Base-by-base conservation (phyloP, 2,113 vertebrate species). In the Marmota flaviventris region DNA sequence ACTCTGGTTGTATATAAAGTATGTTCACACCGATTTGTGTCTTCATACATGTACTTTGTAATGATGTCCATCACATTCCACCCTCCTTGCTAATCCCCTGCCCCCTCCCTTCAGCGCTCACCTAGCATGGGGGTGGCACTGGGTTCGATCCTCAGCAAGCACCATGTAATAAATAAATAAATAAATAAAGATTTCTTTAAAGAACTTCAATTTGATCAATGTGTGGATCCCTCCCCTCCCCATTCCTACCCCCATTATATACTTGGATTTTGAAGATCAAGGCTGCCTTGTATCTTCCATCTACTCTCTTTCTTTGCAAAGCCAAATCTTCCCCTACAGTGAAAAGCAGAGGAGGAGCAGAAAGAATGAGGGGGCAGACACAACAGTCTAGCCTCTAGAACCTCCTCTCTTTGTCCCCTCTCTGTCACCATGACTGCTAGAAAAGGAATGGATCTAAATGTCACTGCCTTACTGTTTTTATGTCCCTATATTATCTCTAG, bases 291-390 rank as follows among this genome's bases (percentile, higher is more conserved):
- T 11, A 29, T 14, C 39, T 65, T 73, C 2, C 2, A 34, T 37
- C 84, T 22, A 67, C 13, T n/a, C 8, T 8, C 12, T 85, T 78
- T 53, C 29, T 37, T 37, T 12, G 13, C 34, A 10, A 69, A 63
- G 58, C 1, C 0, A 5, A 73, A 29, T n/a, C 4, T 39, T 82
- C 16, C 9, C 4, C 2, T 45, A 18, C 1, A 37, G 12, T 37
- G 11, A 92, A 63, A 77, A 87, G 4, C 29, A n/a, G 65, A 63
- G 7, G 13, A 37, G 10, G 6, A 84, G 2, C 1, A 9, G 8
- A 34, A 61, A 24, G 22, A 6, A 34, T 1, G 0, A 6, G 22
- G 12, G 6, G 7, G 3, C 3, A 12, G 22, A n/a, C 5, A 20
- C 3, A n/a, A 27, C 14, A 29, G 24, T 3, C 4, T 34, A 65